Percentiles rank a stretch among this genome's conserved stretches.
Evolutionary conservation across 2,888 invertebrate species (phyloP).

Genomic region (Drosophila yooni): DNA sequence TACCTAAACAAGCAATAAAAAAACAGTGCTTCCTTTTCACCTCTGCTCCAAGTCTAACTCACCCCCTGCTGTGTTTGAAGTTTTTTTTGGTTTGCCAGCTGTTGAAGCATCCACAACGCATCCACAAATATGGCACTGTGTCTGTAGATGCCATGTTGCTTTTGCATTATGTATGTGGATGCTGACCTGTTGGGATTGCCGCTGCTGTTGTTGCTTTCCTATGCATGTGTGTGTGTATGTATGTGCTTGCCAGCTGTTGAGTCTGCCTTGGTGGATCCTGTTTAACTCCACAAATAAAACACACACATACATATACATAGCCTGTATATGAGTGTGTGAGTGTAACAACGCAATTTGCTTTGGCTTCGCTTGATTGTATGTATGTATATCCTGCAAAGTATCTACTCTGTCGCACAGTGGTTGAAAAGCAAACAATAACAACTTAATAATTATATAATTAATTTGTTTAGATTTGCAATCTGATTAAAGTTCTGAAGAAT

Average conservation of each 20-base stretch:
- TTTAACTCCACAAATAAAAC: constrained; percentile 36
- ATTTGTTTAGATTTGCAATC: background rate
- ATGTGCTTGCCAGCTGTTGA: constrained; percentile 55
- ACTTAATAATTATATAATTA: background rate
- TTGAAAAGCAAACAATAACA: background rate
- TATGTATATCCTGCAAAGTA: constrained; percentile 63
- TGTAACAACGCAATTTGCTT: constrained; percentile 62
- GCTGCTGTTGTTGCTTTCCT: constrained; percentile 43
- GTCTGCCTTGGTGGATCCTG: constrained; percentile 60
- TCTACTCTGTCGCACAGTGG: constrained; percentile 57
- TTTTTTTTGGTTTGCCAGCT: constrained; percentile 57
- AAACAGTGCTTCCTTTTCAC: constrained; percentile 30
- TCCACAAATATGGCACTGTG: constrained; percentile 64
- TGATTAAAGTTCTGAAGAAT: background rate
- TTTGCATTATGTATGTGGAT: constrained; percentile 49
- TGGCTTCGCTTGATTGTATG: constrained; percentile 55
- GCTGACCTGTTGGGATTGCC: constrained; percentile 63
- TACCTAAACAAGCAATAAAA: constrained; percentile 17
- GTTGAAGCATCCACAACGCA: constrained; percentile 65
- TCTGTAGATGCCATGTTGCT: constrained; percentile 46
- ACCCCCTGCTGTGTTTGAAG: constrained; percentile 19
- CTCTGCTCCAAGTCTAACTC: constrained; percentile 15
- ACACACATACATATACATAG: constrained; percentile 16
- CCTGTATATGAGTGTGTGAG: constrained; percentile 20
- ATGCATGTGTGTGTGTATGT: constrained; percentile 21